Evolutionary conservation across 2,797 vertebrate species (phyloP), one percentile per base, ranked within the genome.

Genomic region (Hypotaenidia philippensis): DNA sequence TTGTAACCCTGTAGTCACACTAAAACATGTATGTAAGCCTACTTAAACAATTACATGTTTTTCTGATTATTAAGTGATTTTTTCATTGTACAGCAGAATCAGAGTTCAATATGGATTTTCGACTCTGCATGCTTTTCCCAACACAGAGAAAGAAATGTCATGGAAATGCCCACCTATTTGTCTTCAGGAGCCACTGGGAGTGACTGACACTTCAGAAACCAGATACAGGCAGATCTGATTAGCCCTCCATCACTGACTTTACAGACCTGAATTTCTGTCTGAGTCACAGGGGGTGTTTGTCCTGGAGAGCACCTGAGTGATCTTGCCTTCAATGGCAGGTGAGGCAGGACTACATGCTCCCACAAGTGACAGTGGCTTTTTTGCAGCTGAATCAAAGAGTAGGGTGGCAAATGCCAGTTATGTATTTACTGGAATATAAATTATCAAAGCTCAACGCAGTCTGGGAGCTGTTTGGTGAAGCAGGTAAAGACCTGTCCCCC

Each of bases 1-100:
- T 83, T 92, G 17, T 26, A 92, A 56, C 45, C 25, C 32, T 66
- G 5, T 34, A 80, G 23, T 89, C 38, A 68, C 21, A 38, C 22
- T 89, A 65, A 87, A 78, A 88, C 72, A n/a, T 5, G 5, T 4
- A 2, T 82, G 27, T 90, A 83, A 72, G 23, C 61, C 60, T 50
- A 21, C 68, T 92, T 31, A 50, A 93, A 87, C 44, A 88, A 92
- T n/a, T 13, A 68, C 38, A 70, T 18, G 52, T 59, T 95, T 63
- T 94, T 91, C 55, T 94, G 71, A 89, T 71, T 90, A 95, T 95
- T 93, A 96, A 96, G 94, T 63, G 34, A 45, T 87, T 94, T 94
- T 93, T 91, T 85, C 79, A 94, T 8, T 50, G 29, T 83, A 83
- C 3, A 5, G 19, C 57, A 53, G 76, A 89, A 87, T 61, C 31